Conservation (phyloP, 2,888 invertebrate genomes). For the Apodemia duryi region DNA sequence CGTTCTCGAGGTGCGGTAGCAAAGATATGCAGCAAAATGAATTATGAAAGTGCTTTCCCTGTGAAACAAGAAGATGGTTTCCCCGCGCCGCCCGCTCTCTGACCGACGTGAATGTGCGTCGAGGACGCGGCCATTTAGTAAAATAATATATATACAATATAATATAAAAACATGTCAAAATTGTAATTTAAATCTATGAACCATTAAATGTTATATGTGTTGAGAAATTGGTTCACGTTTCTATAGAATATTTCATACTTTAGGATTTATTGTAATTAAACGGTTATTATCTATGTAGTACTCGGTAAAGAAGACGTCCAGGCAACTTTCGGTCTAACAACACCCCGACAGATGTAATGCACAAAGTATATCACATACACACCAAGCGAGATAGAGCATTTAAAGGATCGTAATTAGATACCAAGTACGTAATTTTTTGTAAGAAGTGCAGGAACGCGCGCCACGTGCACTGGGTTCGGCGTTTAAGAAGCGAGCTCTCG, state of each 20-base stretch:
- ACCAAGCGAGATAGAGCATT: background rate
- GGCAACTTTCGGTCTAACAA: background rate
- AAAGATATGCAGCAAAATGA: background rate
- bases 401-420: background rate
- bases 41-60: background rate
- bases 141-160: background rate
- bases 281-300: background rate
- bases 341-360: slow-evolving; percentile 9
- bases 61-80: background rate
- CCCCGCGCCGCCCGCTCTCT: too few relatives aligned
- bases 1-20: background rate
- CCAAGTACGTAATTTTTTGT: background rate
- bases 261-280: background rate
- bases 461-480: too few relatives aligned
- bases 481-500: too few relatives aligned
- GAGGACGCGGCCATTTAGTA: background rate
- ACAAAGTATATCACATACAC: slow-evolving; percentile 5
- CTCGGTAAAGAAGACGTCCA: background rate
- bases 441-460: background rate
- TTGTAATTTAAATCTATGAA: background rate
- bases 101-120: background rate
- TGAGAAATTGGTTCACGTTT: background rate
- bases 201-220: background rate
- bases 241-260: background rate
- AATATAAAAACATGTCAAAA: background rate